Evolutionary conservation across 1,140 invertebrate genomes (phyloP), one percentile per base, ranked within the genome.

Genomic region (Ceratosolen solmsi): DNA sequence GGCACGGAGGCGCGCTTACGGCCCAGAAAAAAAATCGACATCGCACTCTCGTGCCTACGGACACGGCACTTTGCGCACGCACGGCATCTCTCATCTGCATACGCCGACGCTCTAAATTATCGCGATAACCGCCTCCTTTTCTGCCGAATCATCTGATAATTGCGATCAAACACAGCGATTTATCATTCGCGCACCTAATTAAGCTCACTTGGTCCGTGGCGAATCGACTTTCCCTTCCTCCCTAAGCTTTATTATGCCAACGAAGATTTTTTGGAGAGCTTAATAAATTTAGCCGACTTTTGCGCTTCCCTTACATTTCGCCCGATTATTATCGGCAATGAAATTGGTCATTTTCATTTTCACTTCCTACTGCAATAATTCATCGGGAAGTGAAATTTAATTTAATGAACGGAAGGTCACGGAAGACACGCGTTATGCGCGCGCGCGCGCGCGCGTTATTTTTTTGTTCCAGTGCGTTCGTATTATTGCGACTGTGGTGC

Each of bases 141-240:
- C 80, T 82, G 84, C 82, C 75, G 83, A 84, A 84, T 85, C 83
- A 84, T 63, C 56, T 51, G 51, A 73, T 84, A 79, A 83, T 84
- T 79, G 82, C 15, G 77, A 83, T 71, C 38, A 27, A 41, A 36
- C 13, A 7, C 13, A 7, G 5, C 41, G 1, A 15, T 46, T 72
- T 20, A 68, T 71, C 5, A 49, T 13, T 46, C 41, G 68, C 22
- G 22, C 73, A 70, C 58, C 73, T 83, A 85, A 85, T 85, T 86
- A 86, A 83, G 83, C 74, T 79, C 41, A 33, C 25, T 76, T 27
- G 9, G 54, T 58, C 30, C 71, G 41, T 25, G 3, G 9, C 22
- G 25, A 4, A 20, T 30, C 9, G 33, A n/a, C 38, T 36, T 22
- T 49, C 41, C n/a, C 15, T 74, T 8, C 13, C 1, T 41, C 22